Evolutionary conservation across 92 coral and sea anemone genomes (phyloP).

Genomic region (Blastomussa wellsi): DNA sequence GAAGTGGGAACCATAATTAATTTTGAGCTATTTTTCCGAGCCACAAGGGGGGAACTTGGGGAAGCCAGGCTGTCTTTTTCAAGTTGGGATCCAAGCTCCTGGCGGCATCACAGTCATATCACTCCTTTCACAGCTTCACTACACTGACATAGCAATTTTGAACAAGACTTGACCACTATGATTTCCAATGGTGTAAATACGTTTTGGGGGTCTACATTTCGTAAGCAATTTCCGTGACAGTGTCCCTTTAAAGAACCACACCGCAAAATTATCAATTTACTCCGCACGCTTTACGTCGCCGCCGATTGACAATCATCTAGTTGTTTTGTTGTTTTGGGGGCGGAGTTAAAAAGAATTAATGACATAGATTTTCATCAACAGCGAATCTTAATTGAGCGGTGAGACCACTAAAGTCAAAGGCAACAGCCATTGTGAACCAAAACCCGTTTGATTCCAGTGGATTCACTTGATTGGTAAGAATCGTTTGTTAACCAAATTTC

Average conservation of each 20-base stretch:
- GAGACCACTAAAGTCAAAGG: neutral
- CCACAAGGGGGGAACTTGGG: too few relatives aligned
- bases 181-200: too few relatives aligned
- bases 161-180: too few relatives aligned
- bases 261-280: constrained; percentile 14
- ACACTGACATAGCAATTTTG: too few relatives aligned
- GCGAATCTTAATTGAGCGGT: constrained; percentile 4
- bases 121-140: too few relatives aligned
- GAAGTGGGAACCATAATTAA: too few relatives aligned
- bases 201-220: too few relatives aligned
- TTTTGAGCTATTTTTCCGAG: too few relatives aligned
- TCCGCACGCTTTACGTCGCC: neutral
- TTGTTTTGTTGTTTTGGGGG: constrained; percentile 17
- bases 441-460: constrained; percentile 7
- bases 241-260: neutral
- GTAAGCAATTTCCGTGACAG: too few relatives aligned
- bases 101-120: too few relatives aligned
- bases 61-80: too few relatives aligned
- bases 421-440: constrained; percentile 52
- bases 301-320: constrained; percentile 16
- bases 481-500: neutral
- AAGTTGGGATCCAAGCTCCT: too few relatives aligned
- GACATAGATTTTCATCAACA: constrained; percentile 7
- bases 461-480: neutral
- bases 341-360: constrained; percentile 5